Base-by-base conservation (phyloP, 2,797 vertebrate species). In the Anguilla anguilla region DNA sequence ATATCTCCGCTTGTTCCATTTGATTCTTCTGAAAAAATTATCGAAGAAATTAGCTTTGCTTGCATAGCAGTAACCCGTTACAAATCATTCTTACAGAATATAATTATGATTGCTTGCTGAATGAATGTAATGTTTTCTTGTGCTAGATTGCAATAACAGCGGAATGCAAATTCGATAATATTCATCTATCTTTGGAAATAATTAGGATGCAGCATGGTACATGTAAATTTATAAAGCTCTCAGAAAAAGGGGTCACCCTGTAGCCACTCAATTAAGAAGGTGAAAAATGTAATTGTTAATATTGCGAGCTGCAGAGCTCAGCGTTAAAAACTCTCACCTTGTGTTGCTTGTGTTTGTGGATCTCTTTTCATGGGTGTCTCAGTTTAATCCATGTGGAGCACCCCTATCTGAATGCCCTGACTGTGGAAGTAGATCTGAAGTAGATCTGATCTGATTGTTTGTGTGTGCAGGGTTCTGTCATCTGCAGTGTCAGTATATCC, bases 51-150 rank as follows among this genome's bases (percentile, higher is more conserved):
- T 79, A 74, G 74, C 74, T 39, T 79, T 79, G 3, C 74, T 17
- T 3, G 74, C 74, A 79, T 79, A 11, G 6, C 28, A 31, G 15
- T 11, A 79, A 39, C 28, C 74, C 74, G 35, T 43, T 79, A 17
- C 74, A 79, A 79, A 79, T 79, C 74, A 17, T 4, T 19, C 74
- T 43, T 15, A 4, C 74, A 79, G 28, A 43, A 28, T 39, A 31
- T 79, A 79, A 79, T 79, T 79, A 79, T 79, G 74, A 79, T 79
- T 43, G 74, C 74, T 43, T 79, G 74, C 35, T 43, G 35, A 17
- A 43, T 35, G 3, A 79, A 19, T 19, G 6, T 15, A 79, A 79
- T 19, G 31, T 39, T 79, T 79, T 28, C 74, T 39, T 43, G 35
- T 79, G 74, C n/a, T 39, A 13, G 74, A 28, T 19, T 79, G 74